Percentiles rank a stretch among this genome's conserved stretches.
Evolutionary conservation across 2,888 invertebrate genomes (phyloP).

Genomic region (Lagria hirta): DNA sequence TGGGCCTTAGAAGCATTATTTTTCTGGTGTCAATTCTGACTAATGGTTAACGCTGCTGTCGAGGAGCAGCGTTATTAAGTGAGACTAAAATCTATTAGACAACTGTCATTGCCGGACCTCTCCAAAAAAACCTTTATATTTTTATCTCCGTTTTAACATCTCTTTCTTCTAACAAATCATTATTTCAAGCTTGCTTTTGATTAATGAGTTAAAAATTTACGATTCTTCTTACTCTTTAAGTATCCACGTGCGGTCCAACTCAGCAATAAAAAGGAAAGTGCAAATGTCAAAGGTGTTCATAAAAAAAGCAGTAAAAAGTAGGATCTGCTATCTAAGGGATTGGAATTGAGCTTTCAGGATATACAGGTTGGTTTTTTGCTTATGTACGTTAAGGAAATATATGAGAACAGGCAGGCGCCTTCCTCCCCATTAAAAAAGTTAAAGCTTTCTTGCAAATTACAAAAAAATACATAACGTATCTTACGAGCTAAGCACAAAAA

Average conservation of each 20-base stretch:
- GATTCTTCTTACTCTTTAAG: conserved; percentile 13
- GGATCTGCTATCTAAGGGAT: conserved; percentile 23
- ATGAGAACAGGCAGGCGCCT: conserved; percentile 16
- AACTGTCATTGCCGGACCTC: conserved; percentile 39
- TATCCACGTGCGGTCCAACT: conserved; percentile 27
- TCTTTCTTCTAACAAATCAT: conserved; percentile 7
- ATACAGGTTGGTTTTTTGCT: conserved; percentile 19
- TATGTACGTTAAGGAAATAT: conserved; percentile 22
- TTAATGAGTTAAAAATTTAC: conserved; percentile 23
- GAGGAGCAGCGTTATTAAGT: conserved; percentile 48
- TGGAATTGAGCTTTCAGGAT: conserved; percentile 21
- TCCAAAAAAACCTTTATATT: conserved; percentile 24
- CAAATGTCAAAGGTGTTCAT: conserved; percentile 36
- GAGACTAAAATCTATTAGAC: conserved; percentile 49
- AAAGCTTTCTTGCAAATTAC: too few relatives aligned
- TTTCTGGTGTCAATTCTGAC: conserved; percentile 50
- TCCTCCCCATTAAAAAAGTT: conserved; percentile 12
- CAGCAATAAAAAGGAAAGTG: conserved; percentile 33
- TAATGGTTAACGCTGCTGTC: conserved; percentile 47
- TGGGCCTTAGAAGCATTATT: conserved; percentile 47
- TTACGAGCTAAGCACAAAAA: too few relatives aligned
- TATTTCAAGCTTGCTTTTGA: conserved; percentile 4
- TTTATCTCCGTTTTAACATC: conserved; percentile 22
- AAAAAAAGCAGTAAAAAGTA: conserved; percentile 35
- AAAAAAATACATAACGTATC: too few relatives aligned